phyloP scores from a whole-genome alignment of 2,888 invertebrate species.

The Archaeoteleia sp. region DNA sequence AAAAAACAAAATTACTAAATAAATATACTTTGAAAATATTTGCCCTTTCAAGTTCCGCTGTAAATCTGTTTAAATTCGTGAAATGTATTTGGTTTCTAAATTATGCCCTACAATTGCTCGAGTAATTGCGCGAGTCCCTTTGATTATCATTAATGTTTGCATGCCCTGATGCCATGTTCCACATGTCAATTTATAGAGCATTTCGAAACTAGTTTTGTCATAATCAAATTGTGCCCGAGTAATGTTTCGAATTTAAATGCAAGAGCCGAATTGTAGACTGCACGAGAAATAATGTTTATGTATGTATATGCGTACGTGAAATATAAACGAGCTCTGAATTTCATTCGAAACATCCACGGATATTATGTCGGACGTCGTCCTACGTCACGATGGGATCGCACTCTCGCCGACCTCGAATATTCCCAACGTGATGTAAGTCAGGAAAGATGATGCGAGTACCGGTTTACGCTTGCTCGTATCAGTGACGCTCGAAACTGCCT shows the following conservation, averaged over 20 bases:
- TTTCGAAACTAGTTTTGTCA: slow-evolving; percentile 38
- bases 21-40: too few species aligned
- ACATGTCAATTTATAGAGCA: slow-evolving; percentile 20
- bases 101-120: too few species aligned
- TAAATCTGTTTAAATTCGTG: too few species aligned
- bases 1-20: too few species aligned
- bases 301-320: slow-evolving; percentile 31
- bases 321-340: slow-evolving; percentile 43
- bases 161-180: slow-evolving; percentile 12
- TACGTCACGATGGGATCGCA: slow-evolving; percentile 18
- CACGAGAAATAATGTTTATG: slow-evolving; percentile 23
- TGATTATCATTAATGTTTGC: background rate
- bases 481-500: too few species aligned
- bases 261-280: slow-evolving; percentile 19
- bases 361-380: slow-evolving; percentile 24
- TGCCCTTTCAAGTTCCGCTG: too few species aligned
- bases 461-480: too few species aligned
- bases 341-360: slow-evolving; percentile 34
- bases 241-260: slow-evolving; percentile 45
- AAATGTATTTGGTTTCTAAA: too few species aligned
- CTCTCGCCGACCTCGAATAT: slow-evolving; percentile 36
- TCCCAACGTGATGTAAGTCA: slow-evolving; percentile 23
- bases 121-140: too few species aligned
- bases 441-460: slow-evolving; percentile 14
- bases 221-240: slow-evolving; percentile 34